phyloP scores from a whole-genome alignment of 2,888 invertebrate species.

The Stegophylla sp. region DNA sequence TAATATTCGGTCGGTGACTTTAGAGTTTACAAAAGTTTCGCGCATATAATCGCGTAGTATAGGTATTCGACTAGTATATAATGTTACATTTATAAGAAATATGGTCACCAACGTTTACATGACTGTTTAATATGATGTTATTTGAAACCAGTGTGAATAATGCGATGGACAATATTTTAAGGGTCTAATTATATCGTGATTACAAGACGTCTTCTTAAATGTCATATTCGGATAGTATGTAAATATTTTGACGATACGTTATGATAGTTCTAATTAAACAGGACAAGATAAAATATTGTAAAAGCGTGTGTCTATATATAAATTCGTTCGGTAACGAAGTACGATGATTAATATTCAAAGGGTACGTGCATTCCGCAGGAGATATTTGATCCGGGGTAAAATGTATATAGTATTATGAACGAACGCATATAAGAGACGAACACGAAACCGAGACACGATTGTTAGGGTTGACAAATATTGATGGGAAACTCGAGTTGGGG shows the following conservation, averaged over 20 bases:
- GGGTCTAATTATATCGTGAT: no score
- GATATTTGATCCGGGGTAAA: neutral
- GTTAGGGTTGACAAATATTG: slow-evolving; percentile 13
- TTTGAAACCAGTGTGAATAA: no score
- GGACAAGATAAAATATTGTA: neutral
- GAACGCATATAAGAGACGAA: neutral
- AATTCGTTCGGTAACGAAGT: neutral
- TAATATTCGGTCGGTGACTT: neutral
- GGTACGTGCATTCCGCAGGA: neutral
- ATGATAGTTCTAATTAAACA: neutral
- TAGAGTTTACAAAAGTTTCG: neutral
- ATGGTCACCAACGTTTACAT: no score
- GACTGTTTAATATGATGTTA: no score
- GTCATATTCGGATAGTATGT: no score
- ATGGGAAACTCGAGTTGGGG: neutral
- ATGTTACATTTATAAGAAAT: no score
- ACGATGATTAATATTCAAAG: neutral
- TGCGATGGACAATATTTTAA: no score
- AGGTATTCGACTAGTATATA: no score
- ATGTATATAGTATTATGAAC: neutral
- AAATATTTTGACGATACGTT: neutral
- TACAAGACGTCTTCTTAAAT: no score
- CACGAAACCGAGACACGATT: slow-evolving; percentile 7
- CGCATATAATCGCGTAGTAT: neutral
- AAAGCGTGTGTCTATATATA: no score